Percentiles rank a stretch among this genome's conserved stretches.
Evolutionary conservation across 2,888 invertebrate species (phyloP).

Genomic region (Ophioninae sp.): DNA sequence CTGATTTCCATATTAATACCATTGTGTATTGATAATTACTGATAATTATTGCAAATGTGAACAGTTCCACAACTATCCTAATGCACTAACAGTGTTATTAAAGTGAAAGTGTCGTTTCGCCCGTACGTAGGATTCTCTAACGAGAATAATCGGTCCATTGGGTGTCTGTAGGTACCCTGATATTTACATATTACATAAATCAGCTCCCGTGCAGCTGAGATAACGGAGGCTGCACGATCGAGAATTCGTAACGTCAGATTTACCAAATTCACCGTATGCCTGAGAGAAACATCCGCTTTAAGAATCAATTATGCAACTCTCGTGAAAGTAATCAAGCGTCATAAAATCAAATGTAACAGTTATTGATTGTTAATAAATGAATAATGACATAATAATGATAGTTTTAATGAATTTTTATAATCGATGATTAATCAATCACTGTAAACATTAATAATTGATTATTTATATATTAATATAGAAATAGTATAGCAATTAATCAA

Average conservation of each 20-base stretch:
- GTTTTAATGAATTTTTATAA: no score
- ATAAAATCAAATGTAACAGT: neutral
- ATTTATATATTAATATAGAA: no score
- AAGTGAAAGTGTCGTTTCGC: constrained; percentile 31
- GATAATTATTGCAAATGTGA: constrained; percentile 4
- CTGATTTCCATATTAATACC: no score
- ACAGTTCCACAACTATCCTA: constrained; percentile 4
- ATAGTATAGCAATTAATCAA: no score
- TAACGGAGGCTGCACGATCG: neutral
- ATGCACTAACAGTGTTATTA: constrained; percentile 51
- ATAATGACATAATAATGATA: no score
- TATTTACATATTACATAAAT: constrained; percentile 21
- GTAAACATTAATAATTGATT: no score
- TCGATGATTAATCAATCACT: no score
- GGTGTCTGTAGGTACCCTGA: constrained; percentile 28
- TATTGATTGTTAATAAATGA: neutral
- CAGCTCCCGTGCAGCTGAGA: neutral
- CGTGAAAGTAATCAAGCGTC: no score
- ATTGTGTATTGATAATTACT: no score
- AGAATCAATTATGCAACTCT: neutral
- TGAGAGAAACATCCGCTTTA: neutral
- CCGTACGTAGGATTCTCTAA: constrained; percentile 28
- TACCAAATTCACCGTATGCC: neutral
- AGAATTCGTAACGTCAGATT: neutral
- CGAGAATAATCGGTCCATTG: constrained; percentile 50